A percentile compares a stretch with the other conserved stretches of the same genome.
Conservation (phyloP, 2,113 vertebrate species). For the crab-eating macaque (Macaca fascicularis) region DNA sequence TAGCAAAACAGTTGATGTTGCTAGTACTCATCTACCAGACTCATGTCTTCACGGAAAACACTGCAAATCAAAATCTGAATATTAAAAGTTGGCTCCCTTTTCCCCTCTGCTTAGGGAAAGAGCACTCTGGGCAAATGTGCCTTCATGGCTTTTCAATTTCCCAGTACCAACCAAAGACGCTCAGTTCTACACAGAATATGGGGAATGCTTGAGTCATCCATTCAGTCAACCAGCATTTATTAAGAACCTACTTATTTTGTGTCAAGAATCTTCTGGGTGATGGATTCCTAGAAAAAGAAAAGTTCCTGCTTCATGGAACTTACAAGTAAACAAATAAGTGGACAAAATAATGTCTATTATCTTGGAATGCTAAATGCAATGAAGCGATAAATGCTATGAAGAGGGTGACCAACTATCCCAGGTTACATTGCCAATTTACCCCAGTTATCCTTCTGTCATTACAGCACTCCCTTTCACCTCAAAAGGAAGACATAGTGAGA, state of each 20-base stretch:
- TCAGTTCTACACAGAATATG: background rate
- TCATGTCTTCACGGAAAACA: background rate
- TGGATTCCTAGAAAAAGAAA: background rate
- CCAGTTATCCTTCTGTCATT: background rate
- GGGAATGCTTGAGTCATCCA: background rate
- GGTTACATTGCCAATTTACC: background rate
- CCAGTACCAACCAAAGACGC: background rate
- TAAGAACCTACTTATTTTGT: background rate
- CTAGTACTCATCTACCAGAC: background rate
- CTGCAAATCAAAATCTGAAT: background rate
- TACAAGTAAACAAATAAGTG: background rate
- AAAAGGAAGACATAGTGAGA: background rate
- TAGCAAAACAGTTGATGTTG: background rate
- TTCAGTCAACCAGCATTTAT: background rate
- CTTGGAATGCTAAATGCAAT: background rate
- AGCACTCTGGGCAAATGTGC: background rate
- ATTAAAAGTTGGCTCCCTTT: background rate
- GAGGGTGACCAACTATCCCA: background rate
- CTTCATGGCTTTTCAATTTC: background rate
- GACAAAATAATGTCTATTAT: background rate
- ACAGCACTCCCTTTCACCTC: background rate
- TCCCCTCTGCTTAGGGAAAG: background rate
- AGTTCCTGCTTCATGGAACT: background rate
- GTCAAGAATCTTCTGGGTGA: background rate
- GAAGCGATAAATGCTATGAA: background rate